Conservation (phyloP, 2,797 vertebrate genomes). For the Agapornis canus region DNA sequence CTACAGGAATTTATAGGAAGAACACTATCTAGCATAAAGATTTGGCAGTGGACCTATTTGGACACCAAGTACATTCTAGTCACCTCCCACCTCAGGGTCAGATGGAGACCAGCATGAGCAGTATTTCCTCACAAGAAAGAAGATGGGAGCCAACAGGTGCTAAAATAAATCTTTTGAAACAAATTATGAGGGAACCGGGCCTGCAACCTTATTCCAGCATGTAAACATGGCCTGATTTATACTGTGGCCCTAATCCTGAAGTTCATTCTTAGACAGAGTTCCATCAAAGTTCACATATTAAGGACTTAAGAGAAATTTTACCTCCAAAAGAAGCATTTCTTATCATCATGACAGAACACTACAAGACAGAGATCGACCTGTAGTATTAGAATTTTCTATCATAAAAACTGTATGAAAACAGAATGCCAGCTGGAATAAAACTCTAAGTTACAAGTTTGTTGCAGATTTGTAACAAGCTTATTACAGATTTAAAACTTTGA, state of each 20-base stretch:
- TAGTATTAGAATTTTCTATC: not conserved
- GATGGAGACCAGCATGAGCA: not conserved
- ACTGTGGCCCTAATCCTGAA: not conserved
- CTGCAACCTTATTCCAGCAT: not conserved
- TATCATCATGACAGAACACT: not conserved
- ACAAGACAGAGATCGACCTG: not conserved
- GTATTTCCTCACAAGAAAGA: not conserved
- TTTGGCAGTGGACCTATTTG: not conserved
- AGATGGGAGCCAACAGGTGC: rapidly evolving
- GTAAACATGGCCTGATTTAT: not conserved
- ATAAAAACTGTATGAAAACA: not conserved
- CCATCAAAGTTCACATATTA: not conserved
- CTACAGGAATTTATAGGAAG: not conserved
- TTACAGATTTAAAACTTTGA: not conserved
- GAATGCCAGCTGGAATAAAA: not conserved
- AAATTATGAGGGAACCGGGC: not conserved
- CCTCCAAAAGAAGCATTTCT: not conserved
- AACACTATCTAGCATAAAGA: not conserved
- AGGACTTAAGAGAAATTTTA: not conserved
- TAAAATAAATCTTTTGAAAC: not conserved
- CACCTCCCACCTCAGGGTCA: not conserved
- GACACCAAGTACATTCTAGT: not conserved
- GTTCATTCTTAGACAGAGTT: not conserved
- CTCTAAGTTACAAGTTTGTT: not conserved
- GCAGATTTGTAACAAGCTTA: not conserved